Percentiles rank a stretch among this genome's conserved stretches.
Evolutionary conservation across 2,888 invertebrate species (phyloP).

Genomic region (Reticulitermes lucifugus): DNA sequence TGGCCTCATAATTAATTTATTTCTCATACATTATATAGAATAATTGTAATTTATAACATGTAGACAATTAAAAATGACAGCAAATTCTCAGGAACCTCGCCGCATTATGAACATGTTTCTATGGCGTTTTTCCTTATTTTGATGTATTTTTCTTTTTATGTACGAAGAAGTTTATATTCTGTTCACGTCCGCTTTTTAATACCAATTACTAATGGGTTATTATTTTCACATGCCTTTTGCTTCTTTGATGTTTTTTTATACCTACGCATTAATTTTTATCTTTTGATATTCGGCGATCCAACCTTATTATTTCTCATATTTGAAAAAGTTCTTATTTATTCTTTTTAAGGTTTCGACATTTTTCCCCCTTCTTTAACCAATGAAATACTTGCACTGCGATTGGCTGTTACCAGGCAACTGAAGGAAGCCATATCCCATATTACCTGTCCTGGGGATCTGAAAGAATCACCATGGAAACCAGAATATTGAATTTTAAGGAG

Average conservation of each 20-base stretch:
- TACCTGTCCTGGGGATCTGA: slow-evolving; percentile 20
- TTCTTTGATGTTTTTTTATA: slow-evolving; percentile 3
- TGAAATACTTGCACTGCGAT: slow-evolving; percentile 1
- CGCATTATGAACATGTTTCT: too few relatives aligned
- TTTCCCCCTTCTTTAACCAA: slow-evolving; percentile 13
- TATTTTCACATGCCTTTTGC: neutral
- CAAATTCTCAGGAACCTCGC: too few relatives aligned
- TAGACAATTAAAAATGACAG: too few relatives aligned
- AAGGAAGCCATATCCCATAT: slow-evolving; percentile 34
- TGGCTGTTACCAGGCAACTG: slow-evolving; percentile 31
- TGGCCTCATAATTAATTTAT: too few relatives aligned
- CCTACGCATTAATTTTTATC: slow-evolving; percentile 16
- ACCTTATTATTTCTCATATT: slow-evolving; percentile 22
- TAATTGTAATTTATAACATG: too few relatives aligned
- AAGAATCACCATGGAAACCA: slow-evolving; percentile 49
- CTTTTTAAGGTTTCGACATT: slow-evolving; percentile 13
- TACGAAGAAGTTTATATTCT: neutral
- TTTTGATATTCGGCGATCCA: slow-evolving; percentile 16
- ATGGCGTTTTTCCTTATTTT: neutral
- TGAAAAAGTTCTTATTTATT: neutral
- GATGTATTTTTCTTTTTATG: neutral
- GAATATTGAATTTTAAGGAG: slow-evolving; percentile 49
- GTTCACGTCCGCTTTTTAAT: neutral
- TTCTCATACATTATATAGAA: too few relatives aligned
- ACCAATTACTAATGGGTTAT: neutral